Evolutionary conservation across 1,140 invertebrate species (phyloP), one percentile per base, ranked within the genome.

Genomic region (Medauroidea extradentata): DNA sequence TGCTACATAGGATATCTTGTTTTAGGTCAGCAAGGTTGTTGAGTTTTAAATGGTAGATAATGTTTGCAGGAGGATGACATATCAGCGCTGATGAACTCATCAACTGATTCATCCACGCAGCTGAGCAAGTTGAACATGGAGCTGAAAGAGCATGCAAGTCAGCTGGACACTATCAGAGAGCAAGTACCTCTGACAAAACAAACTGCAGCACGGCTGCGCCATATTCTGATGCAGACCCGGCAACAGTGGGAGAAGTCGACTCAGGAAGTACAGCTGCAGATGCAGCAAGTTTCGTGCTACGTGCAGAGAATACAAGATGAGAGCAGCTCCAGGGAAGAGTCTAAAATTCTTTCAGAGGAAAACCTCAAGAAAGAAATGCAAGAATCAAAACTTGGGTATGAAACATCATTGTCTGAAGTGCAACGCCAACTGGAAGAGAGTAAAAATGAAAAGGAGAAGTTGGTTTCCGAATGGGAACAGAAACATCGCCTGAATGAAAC

Each of bases 51-150:
- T 46, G 29, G 29, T 11, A 34, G 5, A 7, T 7, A 34, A 34
- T 11, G 11, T 34, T 68, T 67, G 53, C 52, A 78, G 77, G 77
- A 79, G 65, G 23, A 64, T 8, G 70, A 79, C 61, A 71, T 78
- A 23, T 67, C 71, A 9, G 68, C 67, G 51, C 61, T 75, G 19
- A 69, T 78, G 44, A 77, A 66, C 46, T 70, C 65, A 18, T 76
- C 76, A 0, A 63, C 67, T 0, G 70, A 78, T 62, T 78, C 78
- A 0, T 79, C 78, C 2, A 68, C 74, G 16, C 74, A 78, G 48
- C 67, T 85, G 44, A 71, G 77, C 60, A 79, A 69, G 60, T 74
- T 79, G 63, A 75, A 80, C 46, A 70, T 73, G 50, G 77, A 82
- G 46, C 73, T 79, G 41, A 71, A 78, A 57, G 73, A 71, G 34